phyloP scores from a whole-genome alignment of 2,888 invertebrate genomes.

The Hirtodrosophila duncani region DNA sequence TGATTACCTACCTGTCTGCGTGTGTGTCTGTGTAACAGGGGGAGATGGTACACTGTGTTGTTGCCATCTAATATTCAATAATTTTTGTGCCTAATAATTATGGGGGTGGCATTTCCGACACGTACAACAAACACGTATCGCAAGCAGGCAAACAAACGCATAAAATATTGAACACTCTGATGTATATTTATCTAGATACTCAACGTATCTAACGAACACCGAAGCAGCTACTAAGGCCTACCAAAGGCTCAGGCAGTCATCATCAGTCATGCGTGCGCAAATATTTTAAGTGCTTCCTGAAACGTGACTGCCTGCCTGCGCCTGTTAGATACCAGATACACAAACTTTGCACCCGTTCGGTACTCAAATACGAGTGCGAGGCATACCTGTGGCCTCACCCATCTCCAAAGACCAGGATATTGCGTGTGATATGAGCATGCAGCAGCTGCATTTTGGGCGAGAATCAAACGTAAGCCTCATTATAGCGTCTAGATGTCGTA shows the following conservation, averaged over 20 bases:
- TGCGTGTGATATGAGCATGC: no score
- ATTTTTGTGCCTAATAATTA: constrained; percentile 47
- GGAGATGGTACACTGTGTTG: no score
- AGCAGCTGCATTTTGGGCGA: no score
- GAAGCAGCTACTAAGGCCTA: constrained; percentile 13
- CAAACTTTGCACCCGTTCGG: constrained; percentile 5
- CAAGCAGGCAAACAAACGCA: constrained; percentile 42
- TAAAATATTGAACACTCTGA: constrained; percentile 51
- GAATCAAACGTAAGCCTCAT: no score
- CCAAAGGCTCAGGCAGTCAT: constrained; percentile 39
- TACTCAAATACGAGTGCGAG: no score
- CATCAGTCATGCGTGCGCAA: constrained; percentile 71
- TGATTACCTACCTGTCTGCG: neutral
- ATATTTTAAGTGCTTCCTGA: constrained; percentile 70
- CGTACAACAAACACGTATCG: constrained; percentile 38
- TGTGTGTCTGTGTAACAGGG: neutral
- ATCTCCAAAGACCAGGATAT: no score
- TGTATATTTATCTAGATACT: constrained; percentile 9
- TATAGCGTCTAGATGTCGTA: no score
- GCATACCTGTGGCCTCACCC: no score
- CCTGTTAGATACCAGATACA: constrained; percentile 6
- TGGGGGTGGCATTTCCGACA: constrained; percentile 50
- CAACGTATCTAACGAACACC: constrained; percentile 9
- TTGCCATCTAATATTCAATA: constrained; percentile 27
- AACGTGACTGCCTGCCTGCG: constrained; percentile 43